phyloP scores from a whole-genome alignment of 2,797 vertebrate species.

The Harpagifer antarcticus region DNA sequence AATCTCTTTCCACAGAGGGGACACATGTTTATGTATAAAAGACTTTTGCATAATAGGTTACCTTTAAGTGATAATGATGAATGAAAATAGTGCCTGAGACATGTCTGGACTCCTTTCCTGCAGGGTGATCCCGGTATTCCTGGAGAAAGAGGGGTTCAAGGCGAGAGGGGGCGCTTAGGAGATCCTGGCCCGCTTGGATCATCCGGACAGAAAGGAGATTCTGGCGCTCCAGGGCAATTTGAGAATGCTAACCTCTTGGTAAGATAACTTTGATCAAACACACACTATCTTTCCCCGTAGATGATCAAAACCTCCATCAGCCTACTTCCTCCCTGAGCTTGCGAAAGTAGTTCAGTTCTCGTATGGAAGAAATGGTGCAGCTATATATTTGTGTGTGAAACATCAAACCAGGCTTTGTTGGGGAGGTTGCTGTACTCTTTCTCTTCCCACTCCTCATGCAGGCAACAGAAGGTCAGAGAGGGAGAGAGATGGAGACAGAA shows the following conservation, averaged over 20 bases:
- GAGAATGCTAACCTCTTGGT: slow-evolving; percentile 84
- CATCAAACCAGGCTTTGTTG: slow-evolving; percentile 68
- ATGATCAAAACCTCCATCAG: slow-evolving; percentile 38
- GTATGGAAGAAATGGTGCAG: slow-evolving; percentile 47
- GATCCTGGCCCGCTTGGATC: slow-evolving; percentile 86
- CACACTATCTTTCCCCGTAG: slow-evolving; percentile 8
- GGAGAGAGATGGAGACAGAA: slow-evolving; percentile 65
- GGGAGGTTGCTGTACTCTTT: slow-evolving; percentile 66
- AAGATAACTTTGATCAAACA: slow-evolving; percentile 49
- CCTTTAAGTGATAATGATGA: neutral
- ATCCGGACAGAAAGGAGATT: slow-evolving; percentile 88
- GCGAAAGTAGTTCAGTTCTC: slow-evolving; percentile 54
- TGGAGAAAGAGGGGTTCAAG: slow-evolving; percentile 94
- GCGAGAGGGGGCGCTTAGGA: slow-evolving; percentile 92
- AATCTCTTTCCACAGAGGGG: too few relatives aligned
- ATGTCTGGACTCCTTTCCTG: slow-evolving; percentile 16
- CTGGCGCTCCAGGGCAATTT: slow-evolving; percentile 88
- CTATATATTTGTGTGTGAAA: slow-evolving; percentile 67
- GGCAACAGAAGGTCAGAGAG: slow-evolving; percentile 74
- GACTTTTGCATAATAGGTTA: too few relatives aligned
- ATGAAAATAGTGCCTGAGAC: slow-evolving; percentile 26
- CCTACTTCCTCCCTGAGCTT: slow-evolving; percentile 36
- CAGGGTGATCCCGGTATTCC: slow-evolving; percentile 97
- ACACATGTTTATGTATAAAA: too few relatives aligned
- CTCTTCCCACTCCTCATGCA: slow-evolving; percentile 75